A percentile compares a stretch with the other conserved stretches of the same genome.
phyloP scores from a whole-genome alignment of 2,797 vertebrate species.

The Danio aesculapii region DNA sequence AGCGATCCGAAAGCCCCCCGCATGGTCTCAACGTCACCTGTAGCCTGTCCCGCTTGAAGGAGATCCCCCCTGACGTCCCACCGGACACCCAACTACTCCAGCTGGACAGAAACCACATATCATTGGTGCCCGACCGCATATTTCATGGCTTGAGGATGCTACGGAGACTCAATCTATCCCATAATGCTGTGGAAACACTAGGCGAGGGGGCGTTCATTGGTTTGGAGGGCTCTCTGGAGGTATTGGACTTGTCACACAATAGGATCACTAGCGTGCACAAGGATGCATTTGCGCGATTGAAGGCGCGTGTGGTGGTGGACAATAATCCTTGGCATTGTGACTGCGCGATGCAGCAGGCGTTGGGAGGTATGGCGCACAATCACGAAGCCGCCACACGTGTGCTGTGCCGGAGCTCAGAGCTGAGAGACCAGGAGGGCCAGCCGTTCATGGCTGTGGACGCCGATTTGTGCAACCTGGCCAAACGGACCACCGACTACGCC shows the following conservation, averaged over 20 bases:
- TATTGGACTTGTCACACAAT: constrained; percentile 96
- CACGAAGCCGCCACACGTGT: constrained; percentile 91
- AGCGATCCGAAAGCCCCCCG: constrained; percentile 82
- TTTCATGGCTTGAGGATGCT: constrained; percentile 93
- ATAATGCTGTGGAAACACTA: constrained; percentile 94
- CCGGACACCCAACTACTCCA: constrained; percentile 91
- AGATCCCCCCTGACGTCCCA: constrained; percentile 94
- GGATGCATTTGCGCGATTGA: constrained; percentile 93
- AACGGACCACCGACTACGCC: constrained; percentile 97
- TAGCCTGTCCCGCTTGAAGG: constrained; percentile 95
- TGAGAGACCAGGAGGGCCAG: constrained; percentile 89
- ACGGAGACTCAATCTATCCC: constrained; percentile 94
- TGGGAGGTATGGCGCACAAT: constrained; percentile 95
- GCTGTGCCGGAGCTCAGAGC: constrained; percentile 93
- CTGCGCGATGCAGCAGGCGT: constrained; percentile 95
- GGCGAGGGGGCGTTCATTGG: constrained; percentile 95
- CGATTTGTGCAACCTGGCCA: constrained; percentile 95
- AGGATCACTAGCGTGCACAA: constrained; percentile 96
- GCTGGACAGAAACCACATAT: constrained; percentile 97
- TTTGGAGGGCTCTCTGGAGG: constrained; percentile 91
- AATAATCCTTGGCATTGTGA: constrained; percentile 99
- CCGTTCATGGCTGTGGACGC: constrained; percentile 91
- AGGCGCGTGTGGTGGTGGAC: constrained; percentile 91
- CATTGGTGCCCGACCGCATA: constrained; percentile 92
- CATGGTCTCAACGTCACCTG: constrained; percentile 92